Evolutionary conservation across 2,797 vertebrate genomes (phyloP).

Genomic region (Siniperca scherzeri): DNA sequence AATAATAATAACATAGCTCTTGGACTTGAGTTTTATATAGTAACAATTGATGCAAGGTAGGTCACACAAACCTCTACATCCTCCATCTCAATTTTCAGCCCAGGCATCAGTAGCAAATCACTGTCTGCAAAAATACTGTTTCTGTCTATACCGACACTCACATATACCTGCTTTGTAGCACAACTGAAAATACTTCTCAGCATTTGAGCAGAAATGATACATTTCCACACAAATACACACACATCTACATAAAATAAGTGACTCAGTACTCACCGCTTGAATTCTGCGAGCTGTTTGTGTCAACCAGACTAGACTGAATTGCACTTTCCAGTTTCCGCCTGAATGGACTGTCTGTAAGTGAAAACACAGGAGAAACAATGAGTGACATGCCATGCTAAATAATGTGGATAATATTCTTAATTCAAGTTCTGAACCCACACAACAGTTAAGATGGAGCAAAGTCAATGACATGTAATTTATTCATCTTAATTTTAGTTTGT

Average conservation of each 20-base stretch:
- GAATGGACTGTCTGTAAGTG: conserved; percentile 91
- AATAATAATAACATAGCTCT: conserved; percentile 49
- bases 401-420: conserved; percentile 36
- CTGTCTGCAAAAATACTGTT: conserved; percentile 20
- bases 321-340: conserved; percentile 94
- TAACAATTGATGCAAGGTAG: conserved; percentile 57
- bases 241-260: conserved; percentile 40
- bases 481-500: conserved; percentile 59
- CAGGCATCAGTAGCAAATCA: conserved; percentile 36
- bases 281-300: conserved; percentile 97
- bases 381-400: conserved; percentile 44
- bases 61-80: conserved; percentile 54
- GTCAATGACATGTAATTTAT: conserved; percentile 44
- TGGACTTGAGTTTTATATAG: conserved; percentile 56
- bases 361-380: conserved; percentile 60
- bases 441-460: conserved; percentile 37
- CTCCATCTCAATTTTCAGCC: conserved; percentile 53
- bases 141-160: conserved; percentile 42
- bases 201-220: conserved; percentile 52
- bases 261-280: conserved; percentile 92
- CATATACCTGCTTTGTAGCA: conserved; percentile 39
- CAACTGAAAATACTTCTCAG: conserved; percentile 54
- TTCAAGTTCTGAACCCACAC: conserved; percentile 34
- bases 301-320: conserved; percentile 93
- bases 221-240: conserved; percentile 46